These are phyloP conservation scores for Chinchilla lanigera DNA, from an alignment of 2,113 vertebrate species.

Conservation along the genomic window DNA sequence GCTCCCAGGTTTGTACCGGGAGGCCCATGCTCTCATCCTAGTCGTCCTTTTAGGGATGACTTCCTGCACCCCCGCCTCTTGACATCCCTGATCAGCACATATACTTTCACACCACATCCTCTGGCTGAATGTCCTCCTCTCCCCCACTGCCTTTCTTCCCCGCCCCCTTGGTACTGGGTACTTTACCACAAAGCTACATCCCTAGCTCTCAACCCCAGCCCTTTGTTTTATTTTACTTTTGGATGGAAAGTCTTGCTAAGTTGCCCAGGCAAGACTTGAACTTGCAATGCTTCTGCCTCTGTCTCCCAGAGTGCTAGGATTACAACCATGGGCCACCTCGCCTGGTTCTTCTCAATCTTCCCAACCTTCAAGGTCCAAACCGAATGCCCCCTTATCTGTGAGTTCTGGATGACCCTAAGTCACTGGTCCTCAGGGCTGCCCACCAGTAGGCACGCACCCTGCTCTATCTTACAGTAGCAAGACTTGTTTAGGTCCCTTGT, in stretches of 20 bases:
- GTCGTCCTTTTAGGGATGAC: not conserved
- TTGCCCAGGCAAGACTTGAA: not conserved
- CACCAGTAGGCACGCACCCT: accelerated
- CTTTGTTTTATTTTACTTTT: not conserved
- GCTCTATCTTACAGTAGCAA: not conserved
- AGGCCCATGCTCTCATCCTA: not conserved
- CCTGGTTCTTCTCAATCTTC: not conserved
- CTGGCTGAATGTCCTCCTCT: not conserved
- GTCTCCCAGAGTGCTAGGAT: not conserved
- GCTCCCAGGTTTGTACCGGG: not conserved
- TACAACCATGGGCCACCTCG: not conserved
- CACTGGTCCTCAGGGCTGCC: not conserved
- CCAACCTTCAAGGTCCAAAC: not conserved
- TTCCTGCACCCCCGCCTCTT: not conserved
- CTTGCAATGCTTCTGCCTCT: not conserved
- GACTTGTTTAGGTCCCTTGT: not conserved
- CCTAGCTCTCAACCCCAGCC: not conserved
- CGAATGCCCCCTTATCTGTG: not conserved
- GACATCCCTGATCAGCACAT: not conserved
- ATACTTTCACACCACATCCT: accelerated
- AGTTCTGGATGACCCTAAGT: not conserved
- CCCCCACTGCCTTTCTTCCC: not conserved
- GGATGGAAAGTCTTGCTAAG: not conserved
- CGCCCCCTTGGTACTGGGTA: not conserved
- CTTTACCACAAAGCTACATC: not conserved